phyloP scores from a whole-genome alignment of 2,113 vertebrate species.

The Morone saxatilis region DNA sequence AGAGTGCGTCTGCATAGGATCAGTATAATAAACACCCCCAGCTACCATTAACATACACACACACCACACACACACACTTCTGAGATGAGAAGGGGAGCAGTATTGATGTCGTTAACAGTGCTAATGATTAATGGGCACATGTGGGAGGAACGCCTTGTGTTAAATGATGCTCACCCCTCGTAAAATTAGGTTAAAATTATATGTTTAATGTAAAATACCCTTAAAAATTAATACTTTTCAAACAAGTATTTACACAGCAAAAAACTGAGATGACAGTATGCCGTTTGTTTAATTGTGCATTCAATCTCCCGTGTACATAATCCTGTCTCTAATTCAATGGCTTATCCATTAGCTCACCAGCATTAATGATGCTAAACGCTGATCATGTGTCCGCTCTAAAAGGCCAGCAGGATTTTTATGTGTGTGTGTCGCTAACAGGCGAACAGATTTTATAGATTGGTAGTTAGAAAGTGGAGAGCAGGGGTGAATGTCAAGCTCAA shows the following conservation, averaged over 20 bases:
- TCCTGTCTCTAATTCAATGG: constrained; percentile 14
- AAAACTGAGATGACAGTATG: neutral
- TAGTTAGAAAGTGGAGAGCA: constrained; percentile 47
- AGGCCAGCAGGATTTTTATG: constrained; percentile 36
- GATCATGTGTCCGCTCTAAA: constrained; percentile 23
- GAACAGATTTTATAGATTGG: constrained; percentile 51
- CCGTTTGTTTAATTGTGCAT: neutral
- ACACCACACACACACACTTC: constrained; percentile 29
- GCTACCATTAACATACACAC: constrained; percentile 58
- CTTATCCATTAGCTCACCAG: constrained; percentile 35
- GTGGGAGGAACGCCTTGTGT: neutral
- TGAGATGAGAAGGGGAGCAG: constrained; percentile 16
- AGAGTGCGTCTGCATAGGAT: constrained; percentile 61
- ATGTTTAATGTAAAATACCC: neutral
- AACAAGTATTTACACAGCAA: constrained; percentile 5
- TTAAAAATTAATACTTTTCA: neutral
- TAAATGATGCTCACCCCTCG: constrained; percentile 11
- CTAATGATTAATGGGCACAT: constrained; percentile 43
- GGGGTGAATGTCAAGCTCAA: constrained; percentile 59
- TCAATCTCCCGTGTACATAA: neutral
- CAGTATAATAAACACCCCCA: constrained; percentile 54
- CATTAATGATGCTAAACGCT: constrained; percentile 25
- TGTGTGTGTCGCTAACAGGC: constrained; percentile 49
- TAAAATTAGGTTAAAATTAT: neutral
- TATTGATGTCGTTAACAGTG: constrained; percentile 24